Base-by-base conservation (phyloP, 2,797 vertebrate genomes). In the Anguilla megastoma region DNA sequence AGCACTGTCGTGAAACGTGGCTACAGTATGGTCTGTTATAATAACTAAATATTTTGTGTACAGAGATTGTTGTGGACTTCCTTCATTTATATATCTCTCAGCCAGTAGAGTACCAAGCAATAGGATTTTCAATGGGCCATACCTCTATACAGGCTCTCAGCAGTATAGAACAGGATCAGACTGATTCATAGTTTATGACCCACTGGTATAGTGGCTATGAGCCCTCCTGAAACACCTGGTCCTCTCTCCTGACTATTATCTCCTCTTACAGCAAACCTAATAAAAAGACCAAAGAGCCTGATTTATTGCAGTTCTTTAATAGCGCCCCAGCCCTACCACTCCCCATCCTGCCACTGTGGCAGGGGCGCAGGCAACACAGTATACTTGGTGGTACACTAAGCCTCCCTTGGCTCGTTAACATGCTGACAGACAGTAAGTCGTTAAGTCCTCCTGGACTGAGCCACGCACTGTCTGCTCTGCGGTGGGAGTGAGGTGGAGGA, bases 261-360 rank as follows among this genome's bases (percentile, higher is more conserved):
- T 90, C 88, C 87, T 83, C 86, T 89, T 71, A 89, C 91, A 92
- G 91, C 92, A 91, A 91, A 89, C 90, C 85, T 89, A 87, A 84
- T 84, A 84, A 84, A 33, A 87, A 52, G 41, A 27, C 80, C 91
- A 90, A 91, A 82, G 87, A 89, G 89, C 3, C 48, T 90, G 92
- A 92, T 93, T 93, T 91, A 92, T 90, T 63, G 74, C 66, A 88
- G 48, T 74, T 50, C 79, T 63, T 48, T 45, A n/a, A 52, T 79
- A 48, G 41, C 52, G 30, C 69, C 69, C 69, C 30, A 30, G 18
- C 63, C n/a, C 6, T 2, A 5, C 41, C 41, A 45, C 60, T 63
- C 60, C 60, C 21, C 10, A 60, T 82, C 54, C 24, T 63, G 45
- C 66, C 45, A 58, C 30, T 36, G 86, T 82, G 54, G 27, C 58